These are phyloP conservation scores for Corythoichthys intestinalis DNA, from an alignment of 2,113 vertebrate species.

Conservation along the genomic window DNA sequence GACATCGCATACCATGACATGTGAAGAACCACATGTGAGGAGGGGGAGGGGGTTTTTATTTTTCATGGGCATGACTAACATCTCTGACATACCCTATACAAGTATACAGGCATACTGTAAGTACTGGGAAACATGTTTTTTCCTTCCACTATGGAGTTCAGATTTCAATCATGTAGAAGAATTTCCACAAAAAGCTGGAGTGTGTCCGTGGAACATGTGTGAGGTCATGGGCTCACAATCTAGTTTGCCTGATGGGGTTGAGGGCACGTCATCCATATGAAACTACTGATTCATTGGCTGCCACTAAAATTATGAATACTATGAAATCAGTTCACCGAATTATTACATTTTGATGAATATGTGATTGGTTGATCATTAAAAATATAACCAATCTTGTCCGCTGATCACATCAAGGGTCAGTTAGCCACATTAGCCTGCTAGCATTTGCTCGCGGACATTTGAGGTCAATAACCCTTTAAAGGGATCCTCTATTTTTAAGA, in stretches of 20 bases:
- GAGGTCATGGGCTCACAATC: neutral
- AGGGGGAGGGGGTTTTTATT: neutral
- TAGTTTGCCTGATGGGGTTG: neutral
- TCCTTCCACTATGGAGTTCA: neutral
- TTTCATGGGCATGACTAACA: neutral
- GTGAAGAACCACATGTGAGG: constrained; percentile 9
- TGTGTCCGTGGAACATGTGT: neutral
- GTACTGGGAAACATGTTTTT: neutral
- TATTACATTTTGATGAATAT: no score
- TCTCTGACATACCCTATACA: neutral
- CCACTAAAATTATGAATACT: no score
- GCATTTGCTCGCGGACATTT: no score
- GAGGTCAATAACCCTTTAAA: no score
- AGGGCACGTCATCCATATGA: neutral
- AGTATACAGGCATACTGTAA: neutral
- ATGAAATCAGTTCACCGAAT: no score
- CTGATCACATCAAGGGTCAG: no score
- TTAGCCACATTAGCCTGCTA: no score
- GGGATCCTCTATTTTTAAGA: no score
- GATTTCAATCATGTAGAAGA: neutral
- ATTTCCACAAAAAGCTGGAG: neutral
- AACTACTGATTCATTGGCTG: neutral
- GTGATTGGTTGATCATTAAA: no score
- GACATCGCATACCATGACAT: constrained; percentile 14
- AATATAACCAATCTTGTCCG: no score